Base-by-base conservation (phyloP, 1,140 invertebrate species). In the Phortica variegata region DNA sequence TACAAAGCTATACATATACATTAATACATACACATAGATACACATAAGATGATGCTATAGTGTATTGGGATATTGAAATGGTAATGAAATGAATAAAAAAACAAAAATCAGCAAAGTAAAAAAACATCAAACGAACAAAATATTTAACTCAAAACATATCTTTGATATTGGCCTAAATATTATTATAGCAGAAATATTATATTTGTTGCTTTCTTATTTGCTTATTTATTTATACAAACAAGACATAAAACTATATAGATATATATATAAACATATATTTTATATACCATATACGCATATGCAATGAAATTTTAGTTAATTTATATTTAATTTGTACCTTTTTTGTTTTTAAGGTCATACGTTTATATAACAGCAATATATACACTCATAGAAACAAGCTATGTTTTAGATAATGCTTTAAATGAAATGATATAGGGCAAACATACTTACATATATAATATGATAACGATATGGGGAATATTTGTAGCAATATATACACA, bases 61-160 rank as follows among this genome's bases (percentile, higher is more conserved):
- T n/a, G n/a, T n/a, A n/a, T n/a, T n/a, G n/a, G n/a, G n/a, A n/a
- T n/a, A n/a, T n/a, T n/a, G n/a, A n/a, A n/a, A n/a, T n/a, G n/a
- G n/a, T n/a, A n/a, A n/a, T n/a, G n/a, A n/a, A n/a, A n/a, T n/a
- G n/a, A n/a, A 50, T 21, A 45, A 47, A 37, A 34, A 32, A 47
- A 52, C 29, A 33, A 15, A 23, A 43, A 54, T n/a, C 38, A 40
- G 37, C 36, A 58, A 40, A 43, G 51, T 50, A 43, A 36, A 43
- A 57, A n/a, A n/a, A n/a, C n/a, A n/a, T n/a, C 26, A 51, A 56
- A 56, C 41, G 49, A 43, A 47, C 44, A 56, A 61, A 52, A 52
- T 61, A 60, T 60, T n/a, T n/a, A 58, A 72, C 65, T 60, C 52
- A 52, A 72, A 65, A 72, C 69, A 72, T 72, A 72, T 72, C 69